These are phyloP conservation scores for Cyanoramphus novaezelandiae DNA, from an alignment of 2,113 vertebrate species.

Conservation along the genomic window DNA sequence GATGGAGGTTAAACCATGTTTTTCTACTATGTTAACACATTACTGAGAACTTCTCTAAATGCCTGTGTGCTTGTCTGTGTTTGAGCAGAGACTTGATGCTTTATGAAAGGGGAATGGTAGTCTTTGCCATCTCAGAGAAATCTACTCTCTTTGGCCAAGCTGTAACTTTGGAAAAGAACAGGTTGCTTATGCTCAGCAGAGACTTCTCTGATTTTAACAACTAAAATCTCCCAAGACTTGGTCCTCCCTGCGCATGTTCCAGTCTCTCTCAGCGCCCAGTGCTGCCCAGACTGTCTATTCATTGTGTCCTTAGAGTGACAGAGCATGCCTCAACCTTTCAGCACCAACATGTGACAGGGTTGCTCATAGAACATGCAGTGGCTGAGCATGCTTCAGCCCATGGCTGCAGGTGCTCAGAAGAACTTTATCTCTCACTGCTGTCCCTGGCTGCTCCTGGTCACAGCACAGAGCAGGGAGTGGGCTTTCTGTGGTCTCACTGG, in stretches of 20 bases:
- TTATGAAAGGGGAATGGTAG: fast-evolving
- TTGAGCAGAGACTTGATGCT: not conserved
- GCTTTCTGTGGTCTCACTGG: not conserved
- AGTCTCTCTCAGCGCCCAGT: not conserved
- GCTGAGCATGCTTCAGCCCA: not conserved
- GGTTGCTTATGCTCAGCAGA: not conserved
- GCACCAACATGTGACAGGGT: not conserved
- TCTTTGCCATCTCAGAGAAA: not conserved
- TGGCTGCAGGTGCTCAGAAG: not conserved
- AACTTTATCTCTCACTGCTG: not conserved
- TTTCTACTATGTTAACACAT: not conserved
- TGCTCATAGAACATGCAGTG: fast-evolving
- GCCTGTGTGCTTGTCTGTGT: not conserved
- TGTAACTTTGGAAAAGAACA: not conserved
- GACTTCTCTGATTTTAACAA: not conserved
- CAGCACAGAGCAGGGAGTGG: not conserved
- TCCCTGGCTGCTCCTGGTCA: not conserved
- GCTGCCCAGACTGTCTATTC: not conserved
- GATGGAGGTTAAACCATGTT: fast-evolving
- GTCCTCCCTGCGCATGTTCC: not conserved
- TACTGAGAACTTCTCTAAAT: not conserved
- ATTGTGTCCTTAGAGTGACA: fast-evolving
- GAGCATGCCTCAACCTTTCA: not conserved
- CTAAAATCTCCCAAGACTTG: not conserved
- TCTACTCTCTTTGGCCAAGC: not conserved